Base-by-base conservation (phyloP, 2,797 vertebrate species). In the Phataginus tricuspis region DNA sequence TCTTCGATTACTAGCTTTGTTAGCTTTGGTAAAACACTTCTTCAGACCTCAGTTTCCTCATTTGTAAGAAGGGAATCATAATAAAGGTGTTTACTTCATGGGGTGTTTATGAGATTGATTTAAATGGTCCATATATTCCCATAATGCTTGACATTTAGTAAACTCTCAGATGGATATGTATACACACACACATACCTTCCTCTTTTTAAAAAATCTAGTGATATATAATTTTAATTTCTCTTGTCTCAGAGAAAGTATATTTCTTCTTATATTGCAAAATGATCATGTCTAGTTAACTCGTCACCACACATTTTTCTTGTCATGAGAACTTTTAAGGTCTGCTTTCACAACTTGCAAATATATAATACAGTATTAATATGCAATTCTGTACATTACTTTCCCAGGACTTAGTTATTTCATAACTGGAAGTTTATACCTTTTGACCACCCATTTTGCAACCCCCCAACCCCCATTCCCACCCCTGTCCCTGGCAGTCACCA, bases 201-300 rank as follows among this genome's bases (percentile, higher is more conserved):
- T 23, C 10, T 86, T 87, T 25, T 68, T 45, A 64, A 78, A 49
- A 34, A 86, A 72, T 51, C 27, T 34, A n/a, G 51, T 95, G 42
- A 18, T 59, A 82, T 9, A 63, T 25, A 92, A 34, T 86, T 66
- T 96, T 94, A 11, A 64, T 95, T 66, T n/a, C 16, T 82, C 92
- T 91, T 75, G n/a, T 86, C 45, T 64, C 29, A 74, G 64, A 85
- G 14, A 45, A 66, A 39, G 51, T 75, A 0, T 45, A 2, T 39
- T 69, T 83, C 34, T 72, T 87, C 64, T 83, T 57, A 42, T 80
- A 57, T 57, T 91, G 57, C 8, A 37, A 53, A 86, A 49, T 72
- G 7, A 39, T n/a, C 74, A 3, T 64, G 37, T 49, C 74, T 72
- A 71, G 39, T 69, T 93, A 80, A 57, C 39, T 25, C 49, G 29